Conservation (phyloP, 2,888 invertebrate genomes). For the Parasteatoda lunata region DNA sequence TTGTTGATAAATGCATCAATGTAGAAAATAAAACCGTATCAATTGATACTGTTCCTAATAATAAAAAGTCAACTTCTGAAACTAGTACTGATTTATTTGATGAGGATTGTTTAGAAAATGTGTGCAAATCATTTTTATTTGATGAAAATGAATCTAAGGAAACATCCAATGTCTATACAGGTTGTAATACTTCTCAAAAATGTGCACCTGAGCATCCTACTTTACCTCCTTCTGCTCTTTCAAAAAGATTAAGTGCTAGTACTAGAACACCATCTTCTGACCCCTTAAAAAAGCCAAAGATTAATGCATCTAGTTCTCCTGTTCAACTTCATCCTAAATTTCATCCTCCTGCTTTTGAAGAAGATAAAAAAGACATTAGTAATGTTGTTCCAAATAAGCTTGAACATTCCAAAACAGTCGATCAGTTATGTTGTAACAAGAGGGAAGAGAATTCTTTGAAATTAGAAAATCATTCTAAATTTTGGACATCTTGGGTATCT, state of each 20-base stretch:
- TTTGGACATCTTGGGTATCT: conserved; percentile 41
- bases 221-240: not conserved
- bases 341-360: not conserved
- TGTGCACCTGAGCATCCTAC: not conserved
- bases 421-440: not conserved
- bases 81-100: conserved; percentile 52
- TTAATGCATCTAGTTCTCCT: too few species aligned
- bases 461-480: conserved; percentile 30
- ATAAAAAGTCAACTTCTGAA: conserved; percentile 15
- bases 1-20: not conserved
- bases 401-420: not conserved
- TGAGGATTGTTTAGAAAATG: conserved; percentile 12
- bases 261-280: not conserved
- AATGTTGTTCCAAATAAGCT: not conserved
- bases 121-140: not conserved
- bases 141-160: not conserved
- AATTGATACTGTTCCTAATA: not conserved
- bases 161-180: not conserved
- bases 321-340: not conserved
- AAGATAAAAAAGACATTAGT: not conserved
- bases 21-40: not conserved
- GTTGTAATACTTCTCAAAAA: not conserved
- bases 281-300: not conserved
- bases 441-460: not conserved
- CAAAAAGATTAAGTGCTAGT: not conserved